These are phyloP conservation scores for Hemicentrotus pulcherrimus DNA, from an alignment of 35 echinoderm and acorn worm species.

Conservation along the genomic window DNA sequence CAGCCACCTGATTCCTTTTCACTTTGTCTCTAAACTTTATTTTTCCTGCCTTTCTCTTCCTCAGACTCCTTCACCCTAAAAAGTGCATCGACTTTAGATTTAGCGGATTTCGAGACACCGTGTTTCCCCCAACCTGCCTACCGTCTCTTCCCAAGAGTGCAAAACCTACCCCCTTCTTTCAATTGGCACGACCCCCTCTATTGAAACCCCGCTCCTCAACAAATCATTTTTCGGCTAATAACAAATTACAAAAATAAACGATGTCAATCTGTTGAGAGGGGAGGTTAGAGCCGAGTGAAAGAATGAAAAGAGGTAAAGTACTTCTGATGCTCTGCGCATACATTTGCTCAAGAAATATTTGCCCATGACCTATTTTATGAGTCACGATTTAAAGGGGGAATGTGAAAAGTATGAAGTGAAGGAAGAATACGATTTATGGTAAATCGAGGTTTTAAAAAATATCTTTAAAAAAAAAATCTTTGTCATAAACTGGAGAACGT, in stretches of 20 bases:
- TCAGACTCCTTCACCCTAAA: background rate
- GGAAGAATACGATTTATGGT: background rate
- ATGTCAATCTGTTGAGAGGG: slow-evolving; percentile 29
- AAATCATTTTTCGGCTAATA: slow-evolving; percentile 35
- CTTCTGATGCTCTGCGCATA: slow-evolving; percentile 14
- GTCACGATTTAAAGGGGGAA: slow-evolving; percentile 18
- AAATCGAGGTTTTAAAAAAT: background rate
- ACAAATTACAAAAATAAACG: slow-evolving; percentile 45
- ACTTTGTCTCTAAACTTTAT: background rate
- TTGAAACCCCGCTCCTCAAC: background rate
- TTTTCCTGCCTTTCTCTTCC: background rate
- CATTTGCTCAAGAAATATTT: slow-evolving; percentile 48
- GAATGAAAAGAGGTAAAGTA: slow-evolving; percentile 20
- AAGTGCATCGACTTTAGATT: slow-evolving; percentile 48
- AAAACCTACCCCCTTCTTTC: slow-evolving; percentile 24
- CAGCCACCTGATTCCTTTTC: too few relatives aligned
- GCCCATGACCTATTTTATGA: slow-evolving; percentile 48
- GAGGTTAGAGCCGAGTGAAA: background rate
- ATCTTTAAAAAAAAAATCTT: background rate
- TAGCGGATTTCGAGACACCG: background rate
- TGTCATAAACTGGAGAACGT: background rate
- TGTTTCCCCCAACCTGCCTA: background rate
- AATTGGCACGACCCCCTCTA: slow-evolving; percentile 5
- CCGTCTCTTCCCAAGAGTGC: slow-evolving; percentile 1
- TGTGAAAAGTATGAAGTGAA: background rate